These are phyloP conservation scores for Greenwoodochromis staneri DNA, from an alignment of 2,113 vertebrate species.

Conservation along the genomic window DNA sequence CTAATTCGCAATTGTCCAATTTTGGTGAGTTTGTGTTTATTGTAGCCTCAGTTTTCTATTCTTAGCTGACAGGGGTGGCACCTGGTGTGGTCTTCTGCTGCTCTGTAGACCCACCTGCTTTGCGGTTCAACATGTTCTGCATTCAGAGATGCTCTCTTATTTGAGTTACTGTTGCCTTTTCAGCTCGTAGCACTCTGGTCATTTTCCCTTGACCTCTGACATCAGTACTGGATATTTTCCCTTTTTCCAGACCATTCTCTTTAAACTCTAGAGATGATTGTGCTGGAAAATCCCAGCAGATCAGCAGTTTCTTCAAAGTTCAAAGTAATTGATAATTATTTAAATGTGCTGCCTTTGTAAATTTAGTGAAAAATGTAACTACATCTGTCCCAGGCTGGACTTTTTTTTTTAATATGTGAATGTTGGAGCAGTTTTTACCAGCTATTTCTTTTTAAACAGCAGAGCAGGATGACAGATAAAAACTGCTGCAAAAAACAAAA, in stretches of 20 bases:
- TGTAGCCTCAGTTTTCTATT: background rate
- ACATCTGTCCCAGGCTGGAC: background rate
- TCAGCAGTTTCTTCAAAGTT: background rate
- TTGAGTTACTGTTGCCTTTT: background rate
- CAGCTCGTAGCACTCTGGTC: background rate
- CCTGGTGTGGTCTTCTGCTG: background rate
- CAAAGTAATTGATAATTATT: background rate
- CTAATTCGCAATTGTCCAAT: no score
- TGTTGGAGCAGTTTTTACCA: background rate
- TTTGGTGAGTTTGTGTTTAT: no score
- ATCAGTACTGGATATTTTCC: background rate
- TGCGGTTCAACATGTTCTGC: background rate
- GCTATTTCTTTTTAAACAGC: background rate
- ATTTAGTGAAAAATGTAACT: background rate
- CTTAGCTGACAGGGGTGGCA: background rate
- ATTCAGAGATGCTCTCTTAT: background rate
- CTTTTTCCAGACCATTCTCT: background rate
- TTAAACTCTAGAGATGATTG: background rate
- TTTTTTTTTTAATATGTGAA: background rate
- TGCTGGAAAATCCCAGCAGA: background rate
- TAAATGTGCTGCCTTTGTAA: background rate
- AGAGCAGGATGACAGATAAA: background rate
- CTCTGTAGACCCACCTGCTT: background rate
- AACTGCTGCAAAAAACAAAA: background rate
- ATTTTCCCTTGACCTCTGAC: background rate